A percentile compares a stretch with the other conserved stretches of the same genome.
These are phyloP conservation scores for Sibirionetta formosa DNA, from an alignment of 2,797 vertebrate genomes.

Conservation along the genomic window DNA sequence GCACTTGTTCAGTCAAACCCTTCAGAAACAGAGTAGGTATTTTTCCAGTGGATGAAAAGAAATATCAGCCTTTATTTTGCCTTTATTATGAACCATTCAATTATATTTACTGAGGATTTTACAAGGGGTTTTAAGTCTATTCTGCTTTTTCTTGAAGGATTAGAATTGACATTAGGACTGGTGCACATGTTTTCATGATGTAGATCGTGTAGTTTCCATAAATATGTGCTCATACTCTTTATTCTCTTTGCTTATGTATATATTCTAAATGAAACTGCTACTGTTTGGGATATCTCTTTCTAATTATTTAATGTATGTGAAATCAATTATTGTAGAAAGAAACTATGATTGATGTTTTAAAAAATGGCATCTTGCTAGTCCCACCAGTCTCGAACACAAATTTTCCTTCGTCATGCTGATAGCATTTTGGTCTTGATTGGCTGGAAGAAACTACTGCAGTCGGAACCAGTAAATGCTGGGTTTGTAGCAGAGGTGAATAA, in stretches of 20 bases:
- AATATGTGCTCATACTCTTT: background rate
- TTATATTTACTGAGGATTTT: background rate
- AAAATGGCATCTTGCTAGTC: background rate
- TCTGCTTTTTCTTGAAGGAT: background rate
- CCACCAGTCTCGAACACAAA: background rate
- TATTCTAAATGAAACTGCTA: background rate
- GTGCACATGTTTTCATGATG: accelerated
- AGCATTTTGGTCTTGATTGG: background rate
- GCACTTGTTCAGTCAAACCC: background rate
- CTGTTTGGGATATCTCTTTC: background rate
- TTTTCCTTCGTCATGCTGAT: background rate
- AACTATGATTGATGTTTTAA: background rate
- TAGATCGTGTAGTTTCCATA: background rate
- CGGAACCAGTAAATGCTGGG: background rate
- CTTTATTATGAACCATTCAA: background rate
- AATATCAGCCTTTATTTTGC: background rate
- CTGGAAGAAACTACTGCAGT: background rate
- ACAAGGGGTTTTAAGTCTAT: accelerated
- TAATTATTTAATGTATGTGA: background rate
- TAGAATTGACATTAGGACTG: background rate
- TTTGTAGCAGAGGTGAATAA: background rate
- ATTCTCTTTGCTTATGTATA: background rate
- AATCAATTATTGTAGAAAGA: background rate
- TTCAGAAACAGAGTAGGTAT: background rate
- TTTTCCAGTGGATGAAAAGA: background rate